Conservation (phyloP, 1,140 invertebrate species). For the Elymnias hypermnestra region DNA sequence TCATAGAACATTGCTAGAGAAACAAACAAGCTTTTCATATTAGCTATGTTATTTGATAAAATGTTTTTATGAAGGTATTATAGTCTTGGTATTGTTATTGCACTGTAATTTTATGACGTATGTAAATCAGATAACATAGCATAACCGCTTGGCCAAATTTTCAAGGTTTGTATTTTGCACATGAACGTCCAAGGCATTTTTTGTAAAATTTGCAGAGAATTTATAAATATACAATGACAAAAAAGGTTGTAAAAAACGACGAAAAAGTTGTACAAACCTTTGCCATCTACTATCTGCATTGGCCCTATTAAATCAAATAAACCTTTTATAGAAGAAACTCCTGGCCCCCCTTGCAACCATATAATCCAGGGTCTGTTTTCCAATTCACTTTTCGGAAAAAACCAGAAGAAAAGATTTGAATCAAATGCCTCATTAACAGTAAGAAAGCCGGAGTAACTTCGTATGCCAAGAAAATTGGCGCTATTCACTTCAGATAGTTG, state of each 20-base stretch:
- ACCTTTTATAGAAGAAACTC: conserved; percentile 80
- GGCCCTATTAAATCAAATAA: conserved; percentile 83
- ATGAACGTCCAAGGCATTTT: too few species aligned
- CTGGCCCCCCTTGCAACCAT: conserved; percentile 89
- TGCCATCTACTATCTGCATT: conserved; percentile 2
- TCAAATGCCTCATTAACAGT: conserved; percentile 80
- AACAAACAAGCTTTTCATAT: too few species aligned
- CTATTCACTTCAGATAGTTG: conserved; percentile 36
- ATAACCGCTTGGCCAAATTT: too few species aligned
- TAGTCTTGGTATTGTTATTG: too few species aligned
- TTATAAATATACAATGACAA: too few species aligned
- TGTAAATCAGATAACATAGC: too few species aligned
- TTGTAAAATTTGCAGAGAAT: too few species aligned
- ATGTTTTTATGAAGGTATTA: too few species aligned
- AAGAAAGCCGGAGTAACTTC: conserved; percentile 51
- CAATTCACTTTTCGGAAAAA: conserved; percentile 81
- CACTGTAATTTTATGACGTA: too few species aligned
- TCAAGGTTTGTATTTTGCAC: too few species aligned
- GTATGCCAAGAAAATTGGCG: conserved; percentile 32
- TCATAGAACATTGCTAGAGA: too few species aligned
- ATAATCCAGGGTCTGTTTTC: conserved; percentile 82
- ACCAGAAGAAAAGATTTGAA: conserved; percentile 93
- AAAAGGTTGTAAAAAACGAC: background rate
- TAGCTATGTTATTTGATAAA: too few species aligned
- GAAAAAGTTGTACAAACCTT: conserved; percentile 7